Base-by-base conservation (phyloP, 2,113 vertebrate genomes). In the Macrotus californicus region DNA sequence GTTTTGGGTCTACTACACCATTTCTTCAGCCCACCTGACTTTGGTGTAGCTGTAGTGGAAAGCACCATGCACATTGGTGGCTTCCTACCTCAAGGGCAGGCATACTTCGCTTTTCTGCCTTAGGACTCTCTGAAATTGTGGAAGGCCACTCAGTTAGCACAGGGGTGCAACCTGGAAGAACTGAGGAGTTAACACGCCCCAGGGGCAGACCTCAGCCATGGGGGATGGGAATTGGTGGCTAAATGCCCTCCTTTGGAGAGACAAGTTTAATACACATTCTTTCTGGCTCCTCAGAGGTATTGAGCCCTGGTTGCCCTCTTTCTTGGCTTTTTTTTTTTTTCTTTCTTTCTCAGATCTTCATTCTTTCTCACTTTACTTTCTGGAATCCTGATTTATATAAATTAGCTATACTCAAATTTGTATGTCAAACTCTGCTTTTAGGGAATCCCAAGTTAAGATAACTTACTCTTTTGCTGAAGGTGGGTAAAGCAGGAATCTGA, bases 401-500 rank as follows among this genome's bases (percentile, higher is more conserved):
- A n/a, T 56, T 56, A 87, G 79, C 46, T 56, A 24, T 11, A 89
- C 18, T 43, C 36, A 91, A 3, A 80, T 96, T 67, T 91, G 18
- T 93, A 6, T 88, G 81, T 92, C 19, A 88, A 21, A 80, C 77
- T 87, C 54, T 84, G 31, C 87, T 80, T 79, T 87, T 29, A 92
- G 80, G 56, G 66, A 81, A 66, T 84, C 67, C 18, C 19, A 92
- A 73, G 76, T 54, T 97, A 92, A 96, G 88, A 73, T 81, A 72
- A 34, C 73, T 84, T 93, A 48, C 64, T 96, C 26, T 93, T 94
- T 95, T 90, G 34, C 39, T 36, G 52, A 95, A 99, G 99, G 97
- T 99, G 99, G 99, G 99, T 99, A 43, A 99, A 99, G 96, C 99
- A 99, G 96, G 99, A 99, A 94, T 97, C 98, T 36, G 99, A 99